Evolutionary conservation across 23 tunicate genomes (phyloP).

Genomic region (Phallusia fumigata): DNA sequence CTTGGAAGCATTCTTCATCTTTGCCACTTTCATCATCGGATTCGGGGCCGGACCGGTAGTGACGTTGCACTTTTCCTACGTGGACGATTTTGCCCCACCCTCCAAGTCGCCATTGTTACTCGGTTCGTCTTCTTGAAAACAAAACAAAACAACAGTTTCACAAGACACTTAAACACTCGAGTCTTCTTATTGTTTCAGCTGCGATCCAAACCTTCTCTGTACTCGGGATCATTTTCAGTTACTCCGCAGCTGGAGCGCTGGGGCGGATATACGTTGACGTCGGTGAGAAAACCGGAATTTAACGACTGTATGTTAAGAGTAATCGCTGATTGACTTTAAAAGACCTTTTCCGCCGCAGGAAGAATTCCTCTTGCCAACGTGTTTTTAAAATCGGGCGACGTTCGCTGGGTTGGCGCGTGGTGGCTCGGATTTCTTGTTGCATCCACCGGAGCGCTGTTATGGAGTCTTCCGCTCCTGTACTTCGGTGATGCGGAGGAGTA

Average conservation of each 20-base stretch:
- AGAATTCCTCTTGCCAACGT: neutral
- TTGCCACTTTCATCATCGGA: slow-evolving; percentile 32
- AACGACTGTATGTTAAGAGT: neutral
- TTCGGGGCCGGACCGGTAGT: slow-evolving; percentile 42
- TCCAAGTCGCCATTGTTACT: slow-evolving; percentile 24
- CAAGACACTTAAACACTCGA: neutral
- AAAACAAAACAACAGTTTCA: neutral
- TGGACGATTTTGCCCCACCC: slow-evolving; percentile 26
- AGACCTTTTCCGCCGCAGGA: neutral
- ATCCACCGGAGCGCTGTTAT: slow-evolving; percentile 16
- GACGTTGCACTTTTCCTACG: slow-evolving; percentile 37
- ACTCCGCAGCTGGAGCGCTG: slow-evolving; percentile 20
- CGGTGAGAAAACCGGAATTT: slow-evolving; percentile 3
- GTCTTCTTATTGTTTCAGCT: neutral
- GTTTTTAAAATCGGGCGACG: slow-evolving; percentile 20
- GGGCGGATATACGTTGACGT: slow-evolving; percentile 31
- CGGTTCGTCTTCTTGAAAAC: neutral
- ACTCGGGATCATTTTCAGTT: slow-evolving; percentile 31
- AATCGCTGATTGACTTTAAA: neutral
- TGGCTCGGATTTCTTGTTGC: slow-evolving; percentile 40
- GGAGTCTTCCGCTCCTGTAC: slow-evolving; percentile 24
- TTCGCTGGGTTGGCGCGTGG: slow-evolving; percentile 49
- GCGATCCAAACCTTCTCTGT: slow-evolving; percentile 24
- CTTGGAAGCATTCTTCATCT: slow-evolving; percentile 19
- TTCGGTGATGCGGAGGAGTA: slow-evolving; percentile 21